Conservation (phyloP, 1,140 invertebrate species). For the Lepidurus arcticus region DNA sequence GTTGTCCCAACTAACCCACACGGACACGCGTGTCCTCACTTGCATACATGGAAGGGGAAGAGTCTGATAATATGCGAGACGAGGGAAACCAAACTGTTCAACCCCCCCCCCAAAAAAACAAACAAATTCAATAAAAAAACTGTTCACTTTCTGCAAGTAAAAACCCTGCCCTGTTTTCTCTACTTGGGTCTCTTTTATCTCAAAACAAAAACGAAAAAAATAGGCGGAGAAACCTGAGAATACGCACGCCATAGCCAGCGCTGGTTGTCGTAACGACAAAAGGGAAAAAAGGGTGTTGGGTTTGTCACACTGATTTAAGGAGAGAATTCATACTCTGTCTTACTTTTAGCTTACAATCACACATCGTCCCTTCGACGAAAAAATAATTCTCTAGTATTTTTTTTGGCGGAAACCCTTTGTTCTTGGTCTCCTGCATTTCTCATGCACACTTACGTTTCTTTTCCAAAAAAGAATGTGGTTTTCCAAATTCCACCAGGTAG, state of each 20-base stretch:
- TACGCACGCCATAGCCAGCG: not conserved
- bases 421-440: not conserved
- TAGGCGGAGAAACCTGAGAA: constrained; percentile 18
- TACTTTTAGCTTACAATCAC: not conserved
- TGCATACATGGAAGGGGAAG: not conserved
- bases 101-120: no score
- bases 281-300: not conserved
- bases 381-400: constrained; percentile 4
- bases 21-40: constrained; percentile 6
- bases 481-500: not conserved
- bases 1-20: not conserved
- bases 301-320: not conserved
- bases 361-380: not conserved
- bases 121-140: no score
- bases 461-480: not conserved
- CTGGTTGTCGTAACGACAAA: not conserved
- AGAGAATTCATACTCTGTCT: not conserved
- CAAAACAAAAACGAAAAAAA: not conserved
- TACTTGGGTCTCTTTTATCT: not conserved
- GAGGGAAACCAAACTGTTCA: not conserved
- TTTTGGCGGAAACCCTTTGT: constrained; percentile 9
- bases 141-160: no score
- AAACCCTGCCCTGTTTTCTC: no score
- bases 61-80: not conserved
- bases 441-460: constrained; percentile 5